Percentiles rank a stretch among this genome's conserved stretches.
phyloP scores from a whole-genome alignment of 53 echinoderm and acorn worm genomes.

The Patiria pectinifera region DNA sequence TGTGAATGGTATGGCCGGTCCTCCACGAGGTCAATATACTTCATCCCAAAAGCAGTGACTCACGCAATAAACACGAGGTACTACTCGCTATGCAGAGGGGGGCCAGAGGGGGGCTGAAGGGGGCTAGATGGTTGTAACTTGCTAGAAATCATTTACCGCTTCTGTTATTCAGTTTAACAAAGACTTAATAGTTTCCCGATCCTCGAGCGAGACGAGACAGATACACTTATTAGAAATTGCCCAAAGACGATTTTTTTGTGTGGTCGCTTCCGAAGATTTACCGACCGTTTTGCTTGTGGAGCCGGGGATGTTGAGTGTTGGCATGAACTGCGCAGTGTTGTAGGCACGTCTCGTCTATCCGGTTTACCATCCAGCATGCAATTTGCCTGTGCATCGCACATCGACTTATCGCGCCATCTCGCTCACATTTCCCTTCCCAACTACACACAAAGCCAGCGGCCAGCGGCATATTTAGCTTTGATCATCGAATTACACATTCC shows the following conservation, averaged over 20 bases:
- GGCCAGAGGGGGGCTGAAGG: background rate
- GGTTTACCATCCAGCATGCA: background rate
- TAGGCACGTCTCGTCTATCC: constrained; percentile 3
- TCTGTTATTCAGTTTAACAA: background rate
- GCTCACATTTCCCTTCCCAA: constrained; percentile 35
- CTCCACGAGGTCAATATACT: constrained; percentile 22
- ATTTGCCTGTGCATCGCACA: background rate
- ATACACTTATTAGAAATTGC: constrained; percentile 25
- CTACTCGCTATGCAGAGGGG: background rate
- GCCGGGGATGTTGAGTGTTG: background rate
- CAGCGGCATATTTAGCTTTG: constrained; percentile 57
- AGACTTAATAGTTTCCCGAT: constrained; percentile 17
- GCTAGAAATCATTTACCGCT: background rate
- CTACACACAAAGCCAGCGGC: constrained; percentile 44
- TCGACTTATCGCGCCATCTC: constrained; percentile 32
- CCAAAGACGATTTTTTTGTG: background rate
- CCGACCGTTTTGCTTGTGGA: background rate
- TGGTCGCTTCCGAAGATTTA: background rate
- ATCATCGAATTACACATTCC: constrained; percentile 63
- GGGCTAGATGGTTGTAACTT: background rate
- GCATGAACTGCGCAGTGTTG: background rate
- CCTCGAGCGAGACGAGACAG: background rate
- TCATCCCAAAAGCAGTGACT: constrained; percentile 25
- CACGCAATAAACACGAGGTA: background rate
- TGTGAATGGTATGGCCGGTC: background rate